Conservation (phyloP, 2,797 vertebrate species). For the Pterois miles region DNA sequence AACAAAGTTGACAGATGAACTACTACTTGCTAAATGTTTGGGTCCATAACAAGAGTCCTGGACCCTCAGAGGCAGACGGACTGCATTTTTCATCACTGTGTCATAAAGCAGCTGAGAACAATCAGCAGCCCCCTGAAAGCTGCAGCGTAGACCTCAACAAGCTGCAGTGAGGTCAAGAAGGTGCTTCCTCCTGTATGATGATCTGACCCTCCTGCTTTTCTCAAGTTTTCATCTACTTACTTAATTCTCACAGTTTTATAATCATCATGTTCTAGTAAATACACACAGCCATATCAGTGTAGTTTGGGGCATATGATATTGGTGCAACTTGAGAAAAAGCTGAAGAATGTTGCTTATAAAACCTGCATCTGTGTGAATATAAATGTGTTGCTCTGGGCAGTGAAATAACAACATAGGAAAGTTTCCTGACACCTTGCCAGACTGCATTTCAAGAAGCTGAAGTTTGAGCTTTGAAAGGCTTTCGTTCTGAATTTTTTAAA, state of each 20-base stretch:
- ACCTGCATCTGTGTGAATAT: conserved; percentile 23
- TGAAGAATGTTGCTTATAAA: conserved; percentile 14
- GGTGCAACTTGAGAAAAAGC: not conserved
- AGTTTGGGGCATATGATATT: not conserved
- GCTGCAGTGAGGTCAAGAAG: conserved; percentile 57
- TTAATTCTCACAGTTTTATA: not conserved
- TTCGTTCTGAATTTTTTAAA: conserved; percentile 10
- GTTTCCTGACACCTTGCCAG: conserved; percentile 44
- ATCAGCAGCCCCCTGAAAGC: conserved; percentile 21
- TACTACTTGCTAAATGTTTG: conserved; percentile 16
- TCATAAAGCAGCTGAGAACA: conserved; percentile 58
- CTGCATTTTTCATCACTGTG: conserved; percentile 49
- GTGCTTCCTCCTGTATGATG: conserved; percentile 40
- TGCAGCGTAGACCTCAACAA: not conserved
- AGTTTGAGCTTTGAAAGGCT: conserved; percentile 5
- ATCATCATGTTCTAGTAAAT: not conserved
- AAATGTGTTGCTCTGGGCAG: conserved; percentile 22
- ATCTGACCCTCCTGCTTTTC: conserved; percentile 1
- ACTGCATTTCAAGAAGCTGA: conserved; percentile 16
- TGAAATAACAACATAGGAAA: conserved; percentile 41
- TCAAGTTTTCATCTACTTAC: conserved; percentile 1
- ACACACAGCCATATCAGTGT: not conserved
- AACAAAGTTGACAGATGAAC: conserved; percentile 57
- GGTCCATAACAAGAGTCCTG: conserved; percentile 21
- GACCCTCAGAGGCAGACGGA: conserved; percentile 11